Evolutionary conservation across 2,113 vertebrate genomes (phyloP).

Genomic region (Odocoileus hemionus): DNA sequence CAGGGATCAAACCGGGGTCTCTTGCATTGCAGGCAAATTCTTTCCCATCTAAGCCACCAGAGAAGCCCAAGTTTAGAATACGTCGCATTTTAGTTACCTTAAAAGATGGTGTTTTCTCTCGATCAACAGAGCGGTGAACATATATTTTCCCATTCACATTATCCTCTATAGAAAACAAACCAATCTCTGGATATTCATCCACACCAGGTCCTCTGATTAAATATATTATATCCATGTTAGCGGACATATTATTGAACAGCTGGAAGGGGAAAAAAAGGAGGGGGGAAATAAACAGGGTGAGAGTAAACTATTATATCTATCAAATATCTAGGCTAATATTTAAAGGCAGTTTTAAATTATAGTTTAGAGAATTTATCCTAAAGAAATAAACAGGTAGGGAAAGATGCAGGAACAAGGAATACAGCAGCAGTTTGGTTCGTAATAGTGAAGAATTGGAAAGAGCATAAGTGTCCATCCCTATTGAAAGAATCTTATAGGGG

Average conservation of each 20-base stretch:
- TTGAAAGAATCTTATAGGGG: background rate
- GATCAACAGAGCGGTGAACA: conserved; percentile 75
- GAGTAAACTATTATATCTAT: background rate
- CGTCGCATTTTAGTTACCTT: conserved; percentile 70
- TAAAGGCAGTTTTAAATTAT: background rate
- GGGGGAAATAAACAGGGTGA: background rate
- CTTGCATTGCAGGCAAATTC: background rate
- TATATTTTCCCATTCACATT: conserved; percentile 64
- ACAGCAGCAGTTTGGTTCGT: fast-evolving
- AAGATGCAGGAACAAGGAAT: background rate
- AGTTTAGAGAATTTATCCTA: background rate
- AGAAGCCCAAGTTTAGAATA: background rate
- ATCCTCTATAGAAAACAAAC: conserved; percentile 80
- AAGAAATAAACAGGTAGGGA: background rate
- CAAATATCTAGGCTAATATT: background rate
- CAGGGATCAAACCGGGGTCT: background rate
- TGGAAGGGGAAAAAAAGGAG: conserved; percentile 36
- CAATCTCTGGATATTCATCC: conserved; percentile 65
- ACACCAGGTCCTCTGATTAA: conserved; percentile 82
- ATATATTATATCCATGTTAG: conserved; percentile 64
- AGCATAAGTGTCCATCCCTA: background rate
- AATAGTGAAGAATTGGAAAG: background rate
- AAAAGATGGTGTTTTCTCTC: conserved; percentile 74
- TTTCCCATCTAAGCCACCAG: background rate
- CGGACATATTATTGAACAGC: conserved; percentile 66